phyloP scores from a whole-genome alignment of 1,140 invertebrate genomes.

The Drosophila tani region DNA sequence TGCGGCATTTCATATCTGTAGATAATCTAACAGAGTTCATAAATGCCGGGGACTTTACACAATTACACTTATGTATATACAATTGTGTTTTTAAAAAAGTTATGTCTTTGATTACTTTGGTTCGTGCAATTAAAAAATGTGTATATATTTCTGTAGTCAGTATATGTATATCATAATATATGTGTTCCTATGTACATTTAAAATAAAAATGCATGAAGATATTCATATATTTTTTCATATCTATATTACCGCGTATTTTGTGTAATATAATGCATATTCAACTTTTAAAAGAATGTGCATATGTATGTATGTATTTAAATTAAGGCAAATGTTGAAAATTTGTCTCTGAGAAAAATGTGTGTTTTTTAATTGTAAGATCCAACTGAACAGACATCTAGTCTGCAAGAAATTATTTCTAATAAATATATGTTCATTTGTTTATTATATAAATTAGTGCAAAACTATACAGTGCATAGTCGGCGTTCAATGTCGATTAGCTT shows the following conservation, averaged over 20 bases:
- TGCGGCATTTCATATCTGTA: not conserved
- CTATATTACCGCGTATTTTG: not conserved
- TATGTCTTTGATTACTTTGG: not conserved
- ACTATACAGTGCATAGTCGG: not conserved
- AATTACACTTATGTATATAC: not conserved
- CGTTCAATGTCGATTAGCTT: slow-evolving; percentile 11
- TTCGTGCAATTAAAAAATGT: not conserved
- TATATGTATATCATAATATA: no score
- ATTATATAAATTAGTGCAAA: slow-evolving; percentile 27
- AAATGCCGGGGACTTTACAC: not conserved
- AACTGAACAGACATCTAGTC: not conserved
- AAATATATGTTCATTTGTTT: not conserved
- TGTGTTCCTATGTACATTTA: not conserved
- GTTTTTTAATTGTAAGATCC: not conserved
- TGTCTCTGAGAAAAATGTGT: no score
- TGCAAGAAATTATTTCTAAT: not conserved
- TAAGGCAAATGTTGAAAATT: no score
- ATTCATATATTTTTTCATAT: not conserved
- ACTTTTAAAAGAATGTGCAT: not conserved
- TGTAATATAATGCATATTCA: not conserved
- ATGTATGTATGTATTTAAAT: not conserved
- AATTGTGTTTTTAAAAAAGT: not conserved
- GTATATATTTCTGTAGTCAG: not conserved
- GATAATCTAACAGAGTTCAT: not conserved
- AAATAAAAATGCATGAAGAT: not conserved